Base-by-base conservation (phyloP, 2,797 vertebrate genomes). In the Anguilla anguilla region DNA sequence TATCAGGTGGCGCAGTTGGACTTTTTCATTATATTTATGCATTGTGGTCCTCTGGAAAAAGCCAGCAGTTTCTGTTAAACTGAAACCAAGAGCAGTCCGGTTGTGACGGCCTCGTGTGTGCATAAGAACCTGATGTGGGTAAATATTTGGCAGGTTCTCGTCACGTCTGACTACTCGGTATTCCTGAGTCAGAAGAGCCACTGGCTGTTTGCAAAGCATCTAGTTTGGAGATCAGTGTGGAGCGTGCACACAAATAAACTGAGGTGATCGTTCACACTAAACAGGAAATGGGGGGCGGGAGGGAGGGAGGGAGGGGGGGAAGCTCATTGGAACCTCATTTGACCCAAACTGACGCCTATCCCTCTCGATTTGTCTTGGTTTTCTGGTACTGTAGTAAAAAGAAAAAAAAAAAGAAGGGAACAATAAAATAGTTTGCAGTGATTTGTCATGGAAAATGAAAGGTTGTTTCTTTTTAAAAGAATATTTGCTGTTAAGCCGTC, bases 401-500 rank as follows among this genome's bases (percentile, higher is more conserved):
- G 25, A 74, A 51, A 46, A 39, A 22, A 39, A 39, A 11, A 79
- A 19, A 82, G 13, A 83, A 55, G 82, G 82, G 83, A 84, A 57
- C 83, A 57, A 39, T 84, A 39, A 61, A 57, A 59, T 59, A 57
- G 57, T 61, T 57, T 57, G 83, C 59, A 28, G 35, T 83, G 57
- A 43, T 67, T 28, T 67, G 11, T 25, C 22, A 46, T 39, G 22
- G 51, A 77, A 55, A 22, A 77, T 43, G 35, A 81, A 55, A 46
- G 19, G 46, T 82, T 88, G 89, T 90, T 46, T 88, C 53, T 86
- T 59, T 25, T 86, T 51, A 89, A 86, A 90, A 90, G 49, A 85
- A 90, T 86, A 91, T 90, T 91, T 92, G 84, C 72, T 15, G 89
- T 88, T 86, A 92, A 77, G 79, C 22, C 0, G 1, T 82, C 22